A percentile compares a stretch with the other conserved stretches of the same genome.
These are phyloP conservation scores for Rhamphomyia laevipes DNA, from an alignment of 2,888 invertebrate species.

Conservation along the genomic window DNA sequence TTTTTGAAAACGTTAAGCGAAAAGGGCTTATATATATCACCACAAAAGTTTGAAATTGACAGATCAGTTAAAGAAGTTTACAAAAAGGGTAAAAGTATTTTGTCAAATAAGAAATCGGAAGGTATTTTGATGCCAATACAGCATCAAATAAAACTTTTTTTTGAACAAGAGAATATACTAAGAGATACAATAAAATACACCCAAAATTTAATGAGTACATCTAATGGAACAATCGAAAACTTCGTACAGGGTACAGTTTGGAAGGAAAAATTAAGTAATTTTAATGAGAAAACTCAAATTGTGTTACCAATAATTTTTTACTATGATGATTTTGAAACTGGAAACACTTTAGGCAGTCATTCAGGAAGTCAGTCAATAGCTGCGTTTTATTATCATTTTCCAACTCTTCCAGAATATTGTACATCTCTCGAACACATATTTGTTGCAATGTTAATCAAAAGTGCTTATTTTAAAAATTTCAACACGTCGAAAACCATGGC, in stretches of 20 bases:
- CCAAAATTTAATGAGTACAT: neutral
- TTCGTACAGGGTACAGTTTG: conserved; percentile 5
- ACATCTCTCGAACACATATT: conserved; percentile 6
- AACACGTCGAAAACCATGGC: conserved; percentile 6
- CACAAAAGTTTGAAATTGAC: conserved; percentile 4
- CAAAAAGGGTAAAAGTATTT: conserved; percentile 6
- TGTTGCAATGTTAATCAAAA: conserved; percentile 8
- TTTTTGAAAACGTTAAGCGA: neutral
- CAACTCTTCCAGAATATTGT: conserved; percentile 7
- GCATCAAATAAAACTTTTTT: conserved; percentile 7
- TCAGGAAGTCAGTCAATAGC: conserved; percentile 8
- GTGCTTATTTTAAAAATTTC: conserved; percentile 7
- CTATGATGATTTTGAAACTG: conserved; percentile 6
- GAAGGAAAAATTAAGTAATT: conserved; percentile 4
- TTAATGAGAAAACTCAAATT: neutral
- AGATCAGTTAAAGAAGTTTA: conserved; percentile 4
- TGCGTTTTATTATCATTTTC: conserved; percentile 11
- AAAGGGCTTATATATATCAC: conserved; percentile 4
- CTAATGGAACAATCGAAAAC: conserved; percentile 4
- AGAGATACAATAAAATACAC: neutral
- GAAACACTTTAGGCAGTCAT: conserved; percentile 8
- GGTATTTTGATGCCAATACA: conserved; percentile 9
- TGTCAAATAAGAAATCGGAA: conserved; percentile 6
- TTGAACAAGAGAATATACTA: conserved; percentile 8
- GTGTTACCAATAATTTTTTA: conserved; percentile 2